These are phyloP conservation scores for Rhinolophus sinicus DNA, from an alignment of 2,113 vertebrate genomes.

Conservation along the genomic window DNA sequence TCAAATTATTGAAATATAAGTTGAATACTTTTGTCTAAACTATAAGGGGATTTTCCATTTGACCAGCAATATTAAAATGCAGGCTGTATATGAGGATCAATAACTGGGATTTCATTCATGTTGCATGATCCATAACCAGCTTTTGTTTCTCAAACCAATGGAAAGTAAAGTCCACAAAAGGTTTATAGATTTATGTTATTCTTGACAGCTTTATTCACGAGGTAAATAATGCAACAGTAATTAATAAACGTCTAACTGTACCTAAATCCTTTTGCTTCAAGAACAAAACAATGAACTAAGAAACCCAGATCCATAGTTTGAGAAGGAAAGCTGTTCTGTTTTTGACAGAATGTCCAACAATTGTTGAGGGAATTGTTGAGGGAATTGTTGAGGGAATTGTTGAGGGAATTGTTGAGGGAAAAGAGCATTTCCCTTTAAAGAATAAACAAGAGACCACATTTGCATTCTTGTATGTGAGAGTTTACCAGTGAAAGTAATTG, in stretches of 20 bases:
- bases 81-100: background rate
- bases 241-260: background rate
- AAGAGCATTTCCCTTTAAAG: background rate
- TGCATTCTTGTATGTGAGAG: background rate
- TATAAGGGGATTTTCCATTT: background rate
- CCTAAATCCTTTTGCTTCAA: background rate
- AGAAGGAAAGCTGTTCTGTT: background rate
- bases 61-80: background rate
- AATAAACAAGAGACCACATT: background rate
- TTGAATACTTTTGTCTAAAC: slow-evolving; percentile 13
- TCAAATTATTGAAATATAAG: slow-evolving; percentile 47
- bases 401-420: background rate
- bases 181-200: background rate
- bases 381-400: too few species aligned
- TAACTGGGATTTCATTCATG: background rate
- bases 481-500: background rate
- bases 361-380: too few species aligned
- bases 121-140: background rate
- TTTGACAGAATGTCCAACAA: background rate
- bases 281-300: slow-evolving; percentile 31
- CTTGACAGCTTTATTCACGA: background rate
- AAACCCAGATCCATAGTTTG: background rate
- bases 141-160: background rate
- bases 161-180: slow-evolving; percentile 15
- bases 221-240: background rate